Evolutionary conservation across 2,113 vertebrate genomes (phyloP), one percentile per base, ranked within the genome.

Genomic region (Sialia sialis): DNA sequence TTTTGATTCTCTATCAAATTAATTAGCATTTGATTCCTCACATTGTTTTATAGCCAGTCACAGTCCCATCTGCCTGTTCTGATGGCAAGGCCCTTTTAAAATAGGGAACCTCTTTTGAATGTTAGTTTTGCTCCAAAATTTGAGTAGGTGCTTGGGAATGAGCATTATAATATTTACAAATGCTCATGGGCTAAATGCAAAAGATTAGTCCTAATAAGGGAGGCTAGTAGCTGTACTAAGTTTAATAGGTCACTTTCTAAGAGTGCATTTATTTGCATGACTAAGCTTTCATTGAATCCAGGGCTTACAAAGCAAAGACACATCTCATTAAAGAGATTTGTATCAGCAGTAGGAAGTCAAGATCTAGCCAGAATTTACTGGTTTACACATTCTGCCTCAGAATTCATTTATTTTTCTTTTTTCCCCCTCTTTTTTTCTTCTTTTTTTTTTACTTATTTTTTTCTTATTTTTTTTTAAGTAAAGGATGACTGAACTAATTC

Each of bases 301-400:
- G 34, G 30, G 51, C 55, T 90, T 84, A 77, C 0, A 0, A 16
- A 41, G n/a, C 34, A 56, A 64, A 86, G 51, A 59, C 1, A 0
- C 11, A 25, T 52, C 75, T 90, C 73, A 76, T 89, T 44, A 51
- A 68, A 80, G 44, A 86, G 67, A 49, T 92, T 93, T 78, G 29
- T 36, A 60, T 78, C 41, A 25, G 56, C 69, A 89, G 68, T 29
- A 87, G 22, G 27, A 92, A 84, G 56, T 39, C 30, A 82, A 56
- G 36, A 51, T 67, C 30, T 84, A 72, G 68, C 11, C 36, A 87
- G 56, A 78, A 72, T 84, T 90, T 89, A 43, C n/a, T 39, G 34
- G 9, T 85, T 74, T 89, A 48, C 23, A 39, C 27, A 21, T 68
- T 73, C 64, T 73, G 41, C n/a, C 38, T 74, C 59, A 67, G 51